These are phyloP conservation scores for Drosophila subsilvestris DNA, from an alignment of 2,888 invertebrate genomes.

Conservation along the genomic window DNA sequence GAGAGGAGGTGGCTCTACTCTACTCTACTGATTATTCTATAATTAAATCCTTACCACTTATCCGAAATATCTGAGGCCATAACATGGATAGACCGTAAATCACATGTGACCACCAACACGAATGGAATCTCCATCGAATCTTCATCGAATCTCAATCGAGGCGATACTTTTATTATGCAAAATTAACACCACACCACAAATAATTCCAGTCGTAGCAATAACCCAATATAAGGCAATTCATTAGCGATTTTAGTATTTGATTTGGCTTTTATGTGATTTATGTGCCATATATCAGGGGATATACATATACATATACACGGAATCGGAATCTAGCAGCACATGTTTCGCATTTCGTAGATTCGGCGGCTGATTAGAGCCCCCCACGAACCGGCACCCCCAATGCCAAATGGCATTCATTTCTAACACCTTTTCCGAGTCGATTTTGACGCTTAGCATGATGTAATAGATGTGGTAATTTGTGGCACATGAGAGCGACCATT, in stretches of 20 bases:
- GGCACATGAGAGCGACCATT: slow-evolving; percentile 16
- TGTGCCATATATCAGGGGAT: slow-evolving; percentile 60
- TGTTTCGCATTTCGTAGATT: slow-evolving; percentile 73
- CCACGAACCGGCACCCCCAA: slow-evolving; percentile 1
- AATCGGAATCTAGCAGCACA: slow-evolving; percentile 52
- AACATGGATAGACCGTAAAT: slow-evolving; percentile 49
- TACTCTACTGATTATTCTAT: slow-evolving; percentile 21
- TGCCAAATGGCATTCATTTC: slow-evolving; percentile 49
- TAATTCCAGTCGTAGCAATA: slow-evolving; percentile 11
- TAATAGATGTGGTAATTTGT: slow-evolving; percentile 1
- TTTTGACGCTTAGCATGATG: slow-evolving; percentile 44
- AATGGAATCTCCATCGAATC: neutral
- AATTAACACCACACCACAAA: slow-evolving; percentile 37
- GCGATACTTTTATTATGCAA: slow-evolving; percentile 32
- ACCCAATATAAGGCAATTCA: slow-evolving; percentile 63
- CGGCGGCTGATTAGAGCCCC: slow-evolving; percentile 53
- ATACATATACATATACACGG: too few species aligned
- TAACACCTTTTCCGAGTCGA: slow-evolving; percentile 43
- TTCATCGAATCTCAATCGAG: slow-evolving; percentile 13
- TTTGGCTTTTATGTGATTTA: slow-evolving; percentile 60
- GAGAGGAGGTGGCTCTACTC: too few species aligned
- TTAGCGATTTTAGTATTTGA: slow-evolving; percentile 53
- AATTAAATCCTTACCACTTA: slow-evolving; percentile 27
- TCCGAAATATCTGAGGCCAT: neutral
- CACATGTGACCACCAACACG: slow-evolving; percentile 41